Percentiles rank a stretch among this genome's conserved stretches.
These are phyloP conservation scores for Orycteropus afer DNA, from an alignment of 2,113 vertebrate species.

Conservation along the genomic window DNA sequence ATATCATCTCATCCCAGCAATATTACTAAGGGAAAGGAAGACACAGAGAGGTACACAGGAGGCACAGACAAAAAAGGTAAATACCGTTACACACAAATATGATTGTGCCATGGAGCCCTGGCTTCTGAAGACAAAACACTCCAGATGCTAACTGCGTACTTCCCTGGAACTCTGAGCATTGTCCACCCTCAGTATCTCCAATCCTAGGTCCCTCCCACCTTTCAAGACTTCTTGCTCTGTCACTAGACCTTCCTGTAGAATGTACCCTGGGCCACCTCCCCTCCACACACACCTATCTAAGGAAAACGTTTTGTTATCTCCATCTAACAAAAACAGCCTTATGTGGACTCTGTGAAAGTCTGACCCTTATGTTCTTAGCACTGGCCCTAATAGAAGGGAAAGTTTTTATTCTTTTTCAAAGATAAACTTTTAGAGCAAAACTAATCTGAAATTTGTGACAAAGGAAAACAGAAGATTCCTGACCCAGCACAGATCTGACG, in stretches of 20 bases:
- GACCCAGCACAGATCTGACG: neutral
- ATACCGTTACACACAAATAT: no score
- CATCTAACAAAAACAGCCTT: neutral
- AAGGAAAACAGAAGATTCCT: neutral
- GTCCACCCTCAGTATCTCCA: neutral
- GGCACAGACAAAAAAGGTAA: no score
- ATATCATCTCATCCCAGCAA: no score
- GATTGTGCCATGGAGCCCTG: neutral
- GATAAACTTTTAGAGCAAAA: conserved; percentile 14
- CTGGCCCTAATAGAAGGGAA: neutral
- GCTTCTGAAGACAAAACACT: neutral
- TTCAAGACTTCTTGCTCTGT: neutral
- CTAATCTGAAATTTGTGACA: neutral
- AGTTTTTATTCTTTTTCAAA: neutral
- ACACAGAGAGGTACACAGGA: no score
- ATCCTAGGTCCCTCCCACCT: neutral
- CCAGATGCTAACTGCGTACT: neutral
- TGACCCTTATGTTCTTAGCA: neutral
- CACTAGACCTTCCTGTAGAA: neutral
- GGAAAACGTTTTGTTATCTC: no score
- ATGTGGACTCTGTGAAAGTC: neutral
- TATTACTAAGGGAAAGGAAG: no score
- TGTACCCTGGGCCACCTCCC: accelerated
- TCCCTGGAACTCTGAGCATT: neutral
- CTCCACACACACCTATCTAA: no score